phyloP scores from a whole-genome alignment of 2,113 vertebrate species.

The Loxodonta africana region DNA sequence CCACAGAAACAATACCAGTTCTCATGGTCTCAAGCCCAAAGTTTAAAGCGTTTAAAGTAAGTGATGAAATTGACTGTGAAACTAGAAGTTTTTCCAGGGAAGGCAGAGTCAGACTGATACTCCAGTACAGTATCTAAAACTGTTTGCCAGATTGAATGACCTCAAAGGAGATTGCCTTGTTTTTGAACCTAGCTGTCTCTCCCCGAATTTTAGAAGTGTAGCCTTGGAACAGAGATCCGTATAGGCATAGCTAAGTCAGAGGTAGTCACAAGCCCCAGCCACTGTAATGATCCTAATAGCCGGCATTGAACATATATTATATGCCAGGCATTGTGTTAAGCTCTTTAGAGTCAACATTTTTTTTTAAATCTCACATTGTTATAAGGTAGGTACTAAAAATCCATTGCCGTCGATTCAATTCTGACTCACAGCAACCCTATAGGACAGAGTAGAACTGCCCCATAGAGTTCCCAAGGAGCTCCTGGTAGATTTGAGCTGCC shows the following conservation, averaged over 20 bases:
- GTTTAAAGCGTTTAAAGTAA: slow-evolving; percentile 26
- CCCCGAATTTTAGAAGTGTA: slow-evolving; percentile 10
- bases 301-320: neutral
- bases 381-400: neutral
- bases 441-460: neutral
- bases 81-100: slow-evolving; percentile 55
- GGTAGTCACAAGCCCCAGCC: neutral
- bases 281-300: slow-evolving; percentile 15
- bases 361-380: slow-evolving; percentile 26
- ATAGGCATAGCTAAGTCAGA: slow-evolving; percentile 36
- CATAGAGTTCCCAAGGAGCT: no score
- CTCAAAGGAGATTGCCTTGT: slow-evolving; percentile 31
- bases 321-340: neutral
- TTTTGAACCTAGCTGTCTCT: slow-evolving; percentile 42
- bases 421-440: neutral
- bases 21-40: neutral
- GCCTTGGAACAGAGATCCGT: neutral
- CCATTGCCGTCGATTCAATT: neutral
- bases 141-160: slow-evolving; percentile 17
- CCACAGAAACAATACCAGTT: neutral
- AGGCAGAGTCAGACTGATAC: neutral
- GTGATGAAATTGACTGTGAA: slow-evolving; percentile 42
- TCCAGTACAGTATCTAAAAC: slow-evolving; percentile 35
- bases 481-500: no score
- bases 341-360: neutral